Conservation (phyloP, 2,113 vertebrate genomes). For the Hemibagrus wyckioides region DNA sequence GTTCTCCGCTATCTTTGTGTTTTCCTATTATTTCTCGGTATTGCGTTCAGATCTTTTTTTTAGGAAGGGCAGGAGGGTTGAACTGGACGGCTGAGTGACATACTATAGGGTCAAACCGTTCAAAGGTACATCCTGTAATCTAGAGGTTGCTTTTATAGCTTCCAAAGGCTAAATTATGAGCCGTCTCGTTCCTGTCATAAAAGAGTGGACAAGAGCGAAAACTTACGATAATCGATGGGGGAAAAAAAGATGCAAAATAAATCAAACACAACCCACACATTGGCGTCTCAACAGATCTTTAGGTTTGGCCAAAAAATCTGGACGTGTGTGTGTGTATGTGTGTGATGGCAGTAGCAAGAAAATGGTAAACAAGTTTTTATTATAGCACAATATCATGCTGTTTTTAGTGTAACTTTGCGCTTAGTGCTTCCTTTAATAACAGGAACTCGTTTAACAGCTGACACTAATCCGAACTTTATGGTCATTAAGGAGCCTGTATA, state of each 20-base stretch:
- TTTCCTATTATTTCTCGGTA: neutral
- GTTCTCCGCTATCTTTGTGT: conserved; percentile 31
- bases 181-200: conserved; percentile 28
- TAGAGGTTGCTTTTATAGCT: neutral
- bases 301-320: neutral
- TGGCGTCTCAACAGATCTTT: neutral
- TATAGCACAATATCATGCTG: neutral
- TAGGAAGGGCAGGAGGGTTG: neutral
- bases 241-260: conserved; percentile 6
- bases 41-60: conserved; percentile 1
- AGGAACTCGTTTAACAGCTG: neutral
- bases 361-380: neutral
- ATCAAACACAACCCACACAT: neutral
- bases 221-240: neutral
- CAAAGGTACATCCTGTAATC: conserved; percentile 33
- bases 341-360: neutral
- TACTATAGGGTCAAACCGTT: conserved; percentile 24
- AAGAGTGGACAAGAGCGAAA: conserved; percentile 13
- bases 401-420: neutral
- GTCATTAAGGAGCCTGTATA: neutral
- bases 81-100: neutral
- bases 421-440: neutral
- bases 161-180: conserved; percentile 32
- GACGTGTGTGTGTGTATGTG: neutral
- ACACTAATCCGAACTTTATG: neutral